Conservation (phyloP, 2,113 vertebrate species). For the Chaetops frenatus region DNA sequence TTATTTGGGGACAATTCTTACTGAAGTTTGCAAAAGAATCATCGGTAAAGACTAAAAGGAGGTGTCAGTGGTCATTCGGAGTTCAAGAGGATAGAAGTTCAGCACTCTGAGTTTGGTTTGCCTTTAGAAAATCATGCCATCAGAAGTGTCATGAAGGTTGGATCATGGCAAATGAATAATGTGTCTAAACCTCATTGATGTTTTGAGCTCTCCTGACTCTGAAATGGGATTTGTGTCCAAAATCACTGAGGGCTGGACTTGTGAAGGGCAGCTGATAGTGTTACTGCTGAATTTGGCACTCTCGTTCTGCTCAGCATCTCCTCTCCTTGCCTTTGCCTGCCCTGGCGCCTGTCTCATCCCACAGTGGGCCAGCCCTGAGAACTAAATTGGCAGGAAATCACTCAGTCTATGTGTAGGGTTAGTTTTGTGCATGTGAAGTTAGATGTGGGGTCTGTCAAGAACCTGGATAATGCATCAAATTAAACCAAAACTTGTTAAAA, state of each 20-base stretch:
- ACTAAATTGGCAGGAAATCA: background rate
- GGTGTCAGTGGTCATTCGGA: background rate
- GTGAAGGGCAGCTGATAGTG: background rate
- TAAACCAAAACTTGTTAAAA: background rate
- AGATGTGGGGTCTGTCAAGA: background rate
- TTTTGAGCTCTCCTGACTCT: background rate
- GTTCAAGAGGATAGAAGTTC: background rate
- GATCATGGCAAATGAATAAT: background rate
- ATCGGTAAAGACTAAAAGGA: background rate
- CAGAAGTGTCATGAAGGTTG: background rate
- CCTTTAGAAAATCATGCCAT: background rate
- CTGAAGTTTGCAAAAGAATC: background rate
- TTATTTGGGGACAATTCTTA: background rate
- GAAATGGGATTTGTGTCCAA: background rate
- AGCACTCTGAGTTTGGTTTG: background rate
- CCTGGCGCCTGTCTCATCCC: background rate
- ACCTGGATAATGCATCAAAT: background rate
- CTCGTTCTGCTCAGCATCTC: background rate
- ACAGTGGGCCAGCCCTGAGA: background rate
- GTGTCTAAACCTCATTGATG: rapidly evolving
- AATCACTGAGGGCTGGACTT: background rate
- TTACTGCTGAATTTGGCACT: background rate
- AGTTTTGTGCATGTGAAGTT: background rate
- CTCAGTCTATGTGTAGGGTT: background rate
- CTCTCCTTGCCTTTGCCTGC: background rate